Percentiles rank a stretch among this genome's conserved stretches.
Conservation (phyloP, 2,797 vertebrate species). For the Chloroceryle amazona region DNA sequence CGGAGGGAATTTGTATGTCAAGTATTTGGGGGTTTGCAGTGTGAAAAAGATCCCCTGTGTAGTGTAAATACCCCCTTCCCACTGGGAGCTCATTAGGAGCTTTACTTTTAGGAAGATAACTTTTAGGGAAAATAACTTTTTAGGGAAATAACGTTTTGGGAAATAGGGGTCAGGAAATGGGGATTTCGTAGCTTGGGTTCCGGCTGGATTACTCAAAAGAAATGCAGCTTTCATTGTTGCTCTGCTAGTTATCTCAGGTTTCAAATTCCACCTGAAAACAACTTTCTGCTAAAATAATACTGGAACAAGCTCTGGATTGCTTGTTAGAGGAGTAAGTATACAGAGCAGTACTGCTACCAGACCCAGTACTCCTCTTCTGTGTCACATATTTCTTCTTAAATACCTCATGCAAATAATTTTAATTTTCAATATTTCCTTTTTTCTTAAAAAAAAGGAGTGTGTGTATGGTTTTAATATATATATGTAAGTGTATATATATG, state of each 20-base stretch:
- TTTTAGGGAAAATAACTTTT: not conserved
- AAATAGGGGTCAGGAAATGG: not conserved
- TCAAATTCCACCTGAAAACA: not conserved
- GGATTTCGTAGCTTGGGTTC: not conserved
- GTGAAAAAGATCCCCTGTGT: not conserved
- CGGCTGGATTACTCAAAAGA: not conserved
- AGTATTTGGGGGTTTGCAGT: not conserved
- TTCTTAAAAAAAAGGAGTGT: too few species aligned
- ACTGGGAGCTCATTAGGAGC: not conserved
- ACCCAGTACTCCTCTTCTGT: not conserved
- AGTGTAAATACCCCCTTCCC: not conserved
- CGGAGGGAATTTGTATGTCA: not conserved
- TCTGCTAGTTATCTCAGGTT: not conserved
- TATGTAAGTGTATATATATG: accelerated
- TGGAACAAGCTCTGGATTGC: not conserved
- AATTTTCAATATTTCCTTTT: not conserved
- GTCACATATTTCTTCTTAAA: not conserved
- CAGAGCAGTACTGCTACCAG: not conserved
- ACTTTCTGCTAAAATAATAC: not conserved
- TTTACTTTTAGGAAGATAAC: not conserved
- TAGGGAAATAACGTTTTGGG: not conserved
- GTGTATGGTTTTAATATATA: not conserved
- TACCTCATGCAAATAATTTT: not conserved
- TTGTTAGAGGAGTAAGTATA: not conserved
- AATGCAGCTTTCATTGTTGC: not conserved